Conservation (phyloP, 30 jellyfish, hydroid and myxozoan genomes). For the Hydractinia symbiolongicarpus region DNA sequence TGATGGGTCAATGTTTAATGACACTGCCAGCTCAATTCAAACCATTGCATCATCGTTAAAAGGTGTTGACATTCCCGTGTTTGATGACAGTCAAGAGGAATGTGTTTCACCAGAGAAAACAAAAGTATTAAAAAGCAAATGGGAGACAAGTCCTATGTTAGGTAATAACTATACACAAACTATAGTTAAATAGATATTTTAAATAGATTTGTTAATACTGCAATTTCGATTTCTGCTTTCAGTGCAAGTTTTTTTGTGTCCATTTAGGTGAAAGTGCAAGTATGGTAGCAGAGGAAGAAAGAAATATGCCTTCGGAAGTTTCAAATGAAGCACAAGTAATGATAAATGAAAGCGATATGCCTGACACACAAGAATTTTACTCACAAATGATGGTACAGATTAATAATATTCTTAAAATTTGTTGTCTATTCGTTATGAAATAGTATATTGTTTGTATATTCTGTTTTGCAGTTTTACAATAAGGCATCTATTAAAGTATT, state of each 20-base stretch:
- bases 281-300: constrained; percentile 25
- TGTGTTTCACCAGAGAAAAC: constrained; percentile 13
- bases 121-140: not conserved
- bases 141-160: constrained; percentile 36
- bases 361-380: constrained; percentile 37
- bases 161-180: constrained; percentile 1
- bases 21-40: constrained; percentile 44
- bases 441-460: no score
- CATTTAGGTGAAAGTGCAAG: constrained; percentile 57
- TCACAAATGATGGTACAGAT: constrained; percentile 54
- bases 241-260: not conserved
- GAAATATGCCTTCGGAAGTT: not conserved
- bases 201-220: not conserved
- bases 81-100: constrained; percentile 73
- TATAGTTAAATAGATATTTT: not conserved
- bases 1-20: constrained; percentile 30
- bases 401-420: not conserved
- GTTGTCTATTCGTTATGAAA: no score
- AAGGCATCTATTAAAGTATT: no score
- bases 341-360: not conserved
- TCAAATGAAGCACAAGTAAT: not conserved
- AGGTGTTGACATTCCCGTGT: constrained; percentile 84
- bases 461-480: no score
- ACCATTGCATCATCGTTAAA: constrained; percentile 65
- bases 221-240: not conserved